A percentile compares a stretch with the other conserved stretches of the same genome.
These are phyloP conservation scores for Callipepla californica DNA, from an alignment of 2,113 vertebrate genomes.

Conservation along the genomic window DNA sequence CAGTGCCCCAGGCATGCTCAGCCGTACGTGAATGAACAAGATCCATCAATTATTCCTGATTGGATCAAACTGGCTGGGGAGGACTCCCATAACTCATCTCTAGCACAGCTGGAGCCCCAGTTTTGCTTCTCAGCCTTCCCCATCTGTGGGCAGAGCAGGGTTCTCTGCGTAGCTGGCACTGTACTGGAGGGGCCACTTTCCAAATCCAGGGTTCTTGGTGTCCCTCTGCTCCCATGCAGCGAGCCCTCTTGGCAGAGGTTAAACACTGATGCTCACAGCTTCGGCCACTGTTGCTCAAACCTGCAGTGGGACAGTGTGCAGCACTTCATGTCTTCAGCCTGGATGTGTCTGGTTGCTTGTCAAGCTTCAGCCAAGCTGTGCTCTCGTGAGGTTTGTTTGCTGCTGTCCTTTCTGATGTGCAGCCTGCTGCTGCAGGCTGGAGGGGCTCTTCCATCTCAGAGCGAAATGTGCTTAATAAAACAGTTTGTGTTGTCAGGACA, in stretches of 20 bases:
- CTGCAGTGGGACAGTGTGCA: too few species aligned
- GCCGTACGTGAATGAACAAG: constrained; percentile 61
- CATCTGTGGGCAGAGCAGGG: accelerated
- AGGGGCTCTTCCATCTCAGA: constrained; percentile 40
- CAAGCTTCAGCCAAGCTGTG: background rate
- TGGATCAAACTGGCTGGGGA: constrained; percentile 51
- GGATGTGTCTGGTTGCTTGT: background rate
- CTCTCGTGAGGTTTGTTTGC: background rate
- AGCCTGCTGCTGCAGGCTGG: constrained; percentile 11
- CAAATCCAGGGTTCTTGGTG: background rate
- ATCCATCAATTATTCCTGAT: constrained; percentile 73
- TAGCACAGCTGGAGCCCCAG: background rate
- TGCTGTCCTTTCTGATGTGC: background rate
- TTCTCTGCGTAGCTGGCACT: accelerated
- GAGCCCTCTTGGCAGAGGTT: too few species aligned
- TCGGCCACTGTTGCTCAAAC: too few species aligned
- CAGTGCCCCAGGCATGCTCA: constrained; percentile 59
- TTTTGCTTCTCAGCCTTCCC: background rate
- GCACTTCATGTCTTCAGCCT: background rate
- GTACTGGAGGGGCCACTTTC: background rate
- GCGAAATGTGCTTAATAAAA: constrained; percentile 60
- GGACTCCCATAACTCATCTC: constrained; percentile 59
- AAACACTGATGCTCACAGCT: too few species aligned
- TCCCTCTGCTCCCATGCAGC: too few species aligned
- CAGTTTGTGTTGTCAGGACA: constrained; percentile 53